phyloP scores from a whole-genome alignment of 2,888 invertebrate genomes.

The Lithodes maja region DNA sequence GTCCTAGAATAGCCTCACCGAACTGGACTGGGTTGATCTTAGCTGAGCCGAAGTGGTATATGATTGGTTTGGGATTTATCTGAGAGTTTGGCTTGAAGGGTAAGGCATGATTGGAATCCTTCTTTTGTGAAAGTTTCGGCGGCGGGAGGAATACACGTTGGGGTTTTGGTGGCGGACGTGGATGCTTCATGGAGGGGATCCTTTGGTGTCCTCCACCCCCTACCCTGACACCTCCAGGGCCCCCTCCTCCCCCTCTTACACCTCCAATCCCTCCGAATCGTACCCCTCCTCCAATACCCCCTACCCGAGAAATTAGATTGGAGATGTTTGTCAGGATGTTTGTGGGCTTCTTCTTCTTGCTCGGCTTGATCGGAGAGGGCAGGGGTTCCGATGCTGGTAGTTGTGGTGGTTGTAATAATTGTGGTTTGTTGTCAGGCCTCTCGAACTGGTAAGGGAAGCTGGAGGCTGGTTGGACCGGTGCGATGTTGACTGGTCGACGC shows the following conservation, averaged over 20 bases:
- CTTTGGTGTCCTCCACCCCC: not conserved
- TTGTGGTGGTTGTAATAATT: not conserved
- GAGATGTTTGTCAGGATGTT: not conserved
- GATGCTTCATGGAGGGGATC: conserved; percentile 38
- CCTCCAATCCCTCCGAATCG: not conserved
- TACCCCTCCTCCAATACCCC: not conserved
- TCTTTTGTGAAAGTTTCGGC: conserved; percentile 24
- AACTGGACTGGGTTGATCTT: not conserved
- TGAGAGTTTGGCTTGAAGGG: not conserved
- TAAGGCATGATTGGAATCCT: not conserved
- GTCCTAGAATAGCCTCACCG: not conserved
- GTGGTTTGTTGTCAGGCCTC: conserved; percentile 13
- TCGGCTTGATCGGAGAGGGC: not conserved
- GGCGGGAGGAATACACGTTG: conserved; percentile 30
- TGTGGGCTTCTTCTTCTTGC: conserved; percentile 29
- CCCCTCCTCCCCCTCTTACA: not conserved
- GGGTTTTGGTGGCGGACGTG: conserved; percentile 41
- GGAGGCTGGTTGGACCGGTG: not conserved
- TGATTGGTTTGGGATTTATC: not conserved
- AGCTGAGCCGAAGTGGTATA: not conserved
- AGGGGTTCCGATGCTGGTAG: not conserved
- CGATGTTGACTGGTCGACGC: not conserved
- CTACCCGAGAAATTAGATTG: not conserved
- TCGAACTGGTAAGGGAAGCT: conserved; percentile 57
- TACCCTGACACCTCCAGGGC: not conserved